Percentiles rank a stretch among this genome's conserved stretches.
Conservation (phyloP, 2,888 invertebrate genomes). For the Acrobasis consociella region DNA sequence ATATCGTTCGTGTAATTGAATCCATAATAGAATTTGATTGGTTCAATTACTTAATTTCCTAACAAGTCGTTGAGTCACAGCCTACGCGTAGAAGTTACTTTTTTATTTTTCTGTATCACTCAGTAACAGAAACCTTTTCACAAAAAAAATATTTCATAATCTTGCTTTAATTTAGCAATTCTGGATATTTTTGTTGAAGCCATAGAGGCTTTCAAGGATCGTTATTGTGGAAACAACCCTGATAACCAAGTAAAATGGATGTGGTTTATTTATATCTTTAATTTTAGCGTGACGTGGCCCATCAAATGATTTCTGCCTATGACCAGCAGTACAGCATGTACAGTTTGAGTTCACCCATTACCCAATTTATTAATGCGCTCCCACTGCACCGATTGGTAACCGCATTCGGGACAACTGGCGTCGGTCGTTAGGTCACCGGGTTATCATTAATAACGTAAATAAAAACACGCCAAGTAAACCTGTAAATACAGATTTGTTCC, state of each 20-base stretch:
- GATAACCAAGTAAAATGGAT: too few species aligned
- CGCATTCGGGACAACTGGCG: slow-evolving; percentile 30
- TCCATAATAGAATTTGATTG: slow-evolving; percentile 56
- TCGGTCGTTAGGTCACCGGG: slow-evolving; percentile 13
- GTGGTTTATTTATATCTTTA: too few species aligned
- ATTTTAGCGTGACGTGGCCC: too few species aligned
- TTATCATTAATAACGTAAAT: not conserved
- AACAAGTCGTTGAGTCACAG: slow-evolving; percentile 45
- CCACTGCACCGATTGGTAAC: slow-evolving; percentile 32
- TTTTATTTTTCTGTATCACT: slow-evolving; percentile 37
- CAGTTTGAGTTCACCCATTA: slow-evolving; percentile 28
- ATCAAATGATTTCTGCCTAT: not conserved
- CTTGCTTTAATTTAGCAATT: not conserved
- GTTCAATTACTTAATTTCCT: slow-evolving; percentile 62
- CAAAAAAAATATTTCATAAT: not conserved
- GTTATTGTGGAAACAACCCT: too few species aligned
- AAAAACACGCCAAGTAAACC: not conserved
- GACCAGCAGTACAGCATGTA: not conserved
- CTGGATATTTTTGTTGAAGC: too few species aligned
- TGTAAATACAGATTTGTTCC: too few species aligned
- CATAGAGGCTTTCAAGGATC: too few species aligned
- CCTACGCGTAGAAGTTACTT: slow-evolving; percentile 43
- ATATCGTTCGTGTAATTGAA: slow-evolving; percentile 50
- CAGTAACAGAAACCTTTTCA: slow-evolving; percentile 29
- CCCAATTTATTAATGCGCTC: slow-evolving; percentile 46